These are phyloP conservation scores for Anthopleura xanthogrammica DNA, from an alignment of 92 coral and sea anemone genomes.

Conservation along the genomic window DNA sequence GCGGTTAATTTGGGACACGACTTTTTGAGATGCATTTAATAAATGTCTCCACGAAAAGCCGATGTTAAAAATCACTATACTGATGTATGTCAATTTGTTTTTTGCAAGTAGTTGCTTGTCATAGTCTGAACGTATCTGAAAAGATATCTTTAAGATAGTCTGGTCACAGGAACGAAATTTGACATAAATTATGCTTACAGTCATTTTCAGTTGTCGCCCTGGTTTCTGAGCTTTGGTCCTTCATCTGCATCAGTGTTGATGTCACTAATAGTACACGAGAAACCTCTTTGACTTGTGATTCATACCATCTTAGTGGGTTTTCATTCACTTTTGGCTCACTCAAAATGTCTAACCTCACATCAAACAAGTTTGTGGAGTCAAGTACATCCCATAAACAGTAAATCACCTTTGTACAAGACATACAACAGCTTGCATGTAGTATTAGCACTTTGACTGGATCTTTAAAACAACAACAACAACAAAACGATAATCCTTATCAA, in stretches of 20 bases:
- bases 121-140: no score
- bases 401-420: slow-evolving; percentile 61
- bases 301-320: slow-evolving; percentile 75
- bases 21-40: no score
- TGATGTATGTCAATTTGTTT: no score
- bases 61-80: no score
- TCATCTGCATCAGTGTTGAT: slow-evolving; percentile 49
- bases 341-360: slow-evolving; percentile 66
- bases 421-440: slow-evolving; percentile 72
- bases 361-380: slow-evolving; percentile 53
- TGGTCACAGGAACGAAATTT: no score
- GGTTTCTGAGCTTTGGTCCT: slow-evolving; percentile 23
- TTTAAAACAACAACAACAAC: not conserved
- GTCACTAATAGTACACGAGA: slow-evolving; percentile 58
- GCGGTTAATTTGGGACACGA: no score
- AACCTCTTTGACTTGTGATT: slow-evolving; percentile 59
- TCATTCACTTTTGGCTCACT: slow-evolving; percentile 56
- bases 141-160: no score
- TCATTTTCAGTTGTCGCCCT: slow-evolving; percentile 16
- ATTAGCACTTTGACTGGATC: slow-evolving; percentile 51
- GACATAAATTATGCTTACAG: slow-evolving; percentile 36
- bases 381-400: slow-evolving; percentile 63
- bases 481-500: no score
- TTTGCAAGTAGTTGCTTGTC: no score
- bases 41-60: no score